These are phyloP conservation scores for Clunio marinus DNA, from an alignment of 2,888 invertebrate species.

Conservation along the genomic window DNA sequence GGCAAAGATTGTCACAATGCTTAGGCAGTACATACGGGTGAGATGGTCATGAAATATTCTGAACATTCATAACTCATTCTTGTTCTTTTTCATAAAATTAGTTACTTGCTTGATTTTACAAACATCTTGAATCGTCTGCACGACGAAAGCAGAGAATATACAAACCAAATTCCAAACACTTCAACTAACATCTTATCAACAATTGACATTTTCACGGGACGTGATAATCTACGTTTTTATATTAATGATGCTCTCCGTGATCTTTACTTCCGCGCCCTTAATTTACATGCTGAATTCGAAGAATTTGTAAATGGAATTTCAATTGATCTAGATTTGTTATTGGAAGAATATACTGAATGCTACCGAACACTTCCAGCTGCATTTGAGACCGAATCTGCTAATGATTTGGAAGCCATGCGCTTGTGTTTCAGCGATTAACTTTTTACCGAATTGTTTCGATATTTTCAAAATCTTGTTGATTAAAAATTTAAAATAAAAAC, in stretches of 20 bases:
- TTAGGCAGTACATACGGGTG: not conserved
- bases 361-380: not conserved
- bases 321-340: not conserved
- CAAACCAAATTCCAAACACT: not conserved
- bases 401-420: not conserved
- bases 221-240: not conserved
- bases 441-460: too few relatives aligned
- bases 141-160: not conserved
- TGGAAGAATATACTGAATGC: not conserved
- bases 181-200: not conserved
- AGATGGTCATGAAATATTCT: not conserved
- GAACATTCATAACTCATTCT: not conserved
- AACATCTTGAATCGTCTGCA: not conserved
- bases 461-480: not conserved
- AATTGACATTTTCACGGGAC: not conserved
- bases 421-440: not conserved
- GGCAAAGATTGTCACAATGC: not conserved
- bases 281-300: not conserved
- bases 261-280: not conserved
- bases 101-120: not conserved
- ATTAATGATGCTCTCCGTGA: not conserved
- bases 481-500: slow-evolving; percentile 15
- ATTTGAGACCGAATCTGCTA: not conserved
- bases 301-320: slow-evolving; percentile 23
- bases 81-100: too few relatives aligned